Percentiles rank a stretch among this genome's conserved stretches.
phyloP scores from a whole-genome alignment of 2,113 vertebrate genomes.

The Vulpes lagopus region DNA sequence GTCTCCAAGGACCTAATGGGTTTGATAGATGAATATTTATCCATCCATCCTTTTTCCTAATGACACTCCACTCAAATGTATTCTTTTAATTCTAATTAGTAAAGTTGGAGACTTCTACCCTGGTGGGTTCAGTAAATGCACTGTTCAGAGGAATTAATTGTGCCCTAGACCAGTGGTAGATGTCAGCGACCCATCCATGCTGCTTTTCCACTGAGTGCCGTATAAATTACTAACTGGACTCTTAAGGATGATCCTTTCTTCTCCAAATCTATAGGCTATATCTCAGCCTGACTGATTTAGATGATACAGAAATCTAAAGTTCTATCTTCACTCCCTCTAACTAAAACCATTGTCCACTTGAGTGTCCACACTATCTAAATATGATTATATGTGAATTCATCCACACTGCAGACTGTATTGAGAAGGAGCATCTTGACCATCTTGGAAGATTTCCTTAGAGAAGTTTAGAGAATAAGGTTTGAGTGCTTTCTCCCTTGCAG shows the following conservation, averaged over 20 bases:
- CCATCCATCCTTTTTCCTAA: background rate
- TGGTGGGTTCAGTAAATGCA: background rate
- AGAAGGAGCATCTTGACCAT: background rate
- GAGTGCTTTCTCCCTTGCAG: background rate
- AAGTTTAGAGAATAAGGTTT: background rate
- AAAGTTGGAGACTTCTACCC: background rate
- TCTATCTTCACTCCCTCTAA: background rate
- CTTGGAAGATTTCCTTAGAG: background rate
- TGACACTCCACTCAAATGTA: background rate
- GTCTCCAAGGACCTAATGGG: background rate
- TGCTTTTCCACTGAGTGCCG: background rate
- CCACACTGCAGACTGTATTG: background rate
- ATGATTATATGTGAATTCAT: background rate
- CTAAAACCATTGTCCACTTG: background rate
- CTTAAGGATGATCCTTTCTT: background rate
- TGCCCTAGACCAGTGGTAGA: background rate
- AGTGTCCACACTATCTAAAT: background rate
- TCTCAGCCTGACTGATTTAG: background rate
- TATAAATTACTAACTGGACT: background rate
- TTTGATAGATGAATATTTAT: background rate
- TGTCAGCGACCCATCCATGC: background rate
- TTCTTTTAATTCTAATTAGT: background rate
- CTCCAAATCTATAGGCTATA: background rate
- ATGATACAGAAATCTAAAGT: background rate
- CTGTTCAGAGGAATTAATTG: background rate